Conservation (phyloP, 1,140 invertebrate genomes). For the Carcinoscorpius rotundicauda region DNA sequence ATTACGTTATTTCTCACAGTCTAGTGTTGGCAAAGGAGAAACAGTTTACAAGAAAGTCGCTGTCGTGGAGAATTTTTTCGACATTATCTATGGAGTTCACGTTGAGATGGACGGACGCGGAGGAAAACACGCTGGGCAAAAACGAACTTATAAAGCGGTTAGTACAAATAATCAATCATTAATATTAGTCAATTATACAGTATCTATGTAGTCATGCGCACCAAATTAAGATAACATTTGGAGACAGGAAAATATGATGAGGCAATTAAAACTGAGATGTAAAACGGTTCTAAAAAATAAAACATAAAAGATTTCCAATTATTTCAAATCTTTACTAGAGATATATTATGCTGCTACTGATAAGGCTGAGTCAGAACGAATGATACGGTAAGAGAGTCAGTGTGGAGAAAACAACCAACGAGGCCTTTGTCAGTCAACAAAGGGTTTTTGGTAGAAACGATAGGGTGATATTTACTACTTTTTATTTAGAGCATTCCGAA, state of each 20-base stretch:
- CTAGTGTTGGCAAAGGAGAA: too few species aligned
- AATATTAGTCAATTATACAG: too few species aligned
- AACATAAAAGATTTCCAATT: background rate
- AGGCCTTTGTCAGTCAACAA: too few species aligned
- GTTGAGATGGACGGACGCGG: slow-evolving; percentile 73
- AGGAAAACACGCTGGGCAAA: slow-evolving; percentile 75
- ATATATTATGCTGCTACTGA: too few species aligned
- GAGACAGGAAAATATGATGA: background rate
- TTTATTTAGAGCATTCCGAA: too few species aligned
- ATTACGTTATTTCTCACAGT: too few species aligned
- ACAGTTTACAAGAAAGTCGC: slow-evolving; percentile 72
- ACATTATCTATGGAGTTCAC: slow-evolving; percentile 90
- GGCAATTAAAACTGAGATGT: background rate
- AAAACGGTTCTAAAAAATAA: background rate
- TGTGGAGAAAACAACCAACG: too few species aligned
- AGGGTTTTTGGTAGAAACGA: too few species aligned
- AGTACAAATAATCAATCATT: slow-evolving; percentile 31
- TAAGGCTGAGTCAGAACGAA: too few species aligned
- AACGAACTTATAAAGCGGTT: slow-evolving; percentile 88
- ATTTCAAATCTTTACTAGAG: too few species aligned
- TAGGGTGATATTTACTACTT: too few species aligned
- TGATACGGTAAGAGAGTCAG: too few species aligned
- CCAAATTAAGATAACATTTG: background rate
- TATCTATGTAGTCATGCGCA: slow-evolving; percentile 19
- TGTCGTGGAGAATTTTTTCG: slow-evolving; percentile 92